Conservation (phyloP, 2,797 vertebrate genomes). For the Parambassis ranga region DNA sequence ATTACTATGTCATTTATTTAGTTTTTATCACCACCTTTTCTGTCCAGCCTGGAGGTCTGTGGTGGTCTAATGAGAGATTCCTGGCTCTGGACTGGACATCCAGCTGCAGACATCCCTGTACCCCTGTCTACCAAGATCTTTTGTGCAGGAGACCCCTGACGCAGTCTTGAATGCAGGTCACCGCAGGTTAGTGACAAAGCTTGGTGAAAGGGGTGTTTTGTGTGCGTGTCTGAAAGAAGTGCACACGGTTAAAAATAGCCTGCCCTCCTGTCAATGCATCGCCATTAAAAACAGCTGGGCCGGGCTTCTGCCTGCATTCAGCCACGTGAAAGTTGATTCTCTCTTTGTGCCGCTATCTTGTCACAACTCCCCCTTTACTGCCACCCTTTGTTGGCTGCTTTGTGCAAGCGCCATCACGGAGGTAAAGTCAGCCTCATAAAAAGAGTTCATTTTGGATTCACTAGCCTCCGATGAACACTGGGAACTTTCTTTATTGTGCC, state of each 20-base stretch:
- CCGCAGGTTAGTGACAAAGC: conserved; percentile 81
- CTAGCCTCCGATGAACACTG: conserved; percentile 77
- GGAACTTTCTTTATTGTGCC: conserved; percentile 78
- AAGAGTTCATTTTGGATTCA: conserved; percentile 84
- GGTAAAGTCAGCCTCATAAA: conserved; percentile 81
- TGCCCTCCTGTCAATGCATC: conserved; percentile 75
- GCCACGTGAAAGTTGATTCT: conserved; percentile 83
- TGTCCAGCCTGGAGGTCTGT: conserved; percentile 18
- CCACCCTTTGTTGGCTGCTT: conserved; percentile 72
- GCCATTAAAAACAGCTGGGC: conserved; percentile 86
- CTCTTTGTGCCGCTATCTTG: conserved; percentile 79
- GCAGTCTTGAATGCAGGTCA: conserved; percentile 82
- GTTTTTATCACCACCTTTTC: conserved; percentile 48
- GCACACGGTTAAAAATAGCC: conserved; percentile 82
- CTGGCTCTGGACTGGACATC: conserved; percentile 51
- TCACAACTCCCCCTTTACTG: conserved; percentile 80
- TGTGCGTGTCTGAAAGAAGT: conserved; percentile 73
- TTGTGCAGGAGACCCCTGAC: conserved; percentile 79
- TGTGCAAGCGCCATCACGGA: conserved; percentile 68
- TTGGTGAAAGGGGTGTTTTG: conserved; percentile 69
- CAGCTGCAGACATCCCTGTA: conserved; percentile 56
- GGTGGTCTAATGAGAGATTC: conserved; percentile 13
- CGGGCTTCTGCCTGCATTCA: conserved; percentile 78
- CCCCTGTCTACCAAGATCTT: conserved; percentile 59
- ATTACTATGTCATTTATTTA: conserved; percentile 54